Evolutionary conservation across 2,888 invertebrate species (phyloP), one percentile per base, ranked within the genome.

Genomic region (Parasteatoda lunata): DNA sequence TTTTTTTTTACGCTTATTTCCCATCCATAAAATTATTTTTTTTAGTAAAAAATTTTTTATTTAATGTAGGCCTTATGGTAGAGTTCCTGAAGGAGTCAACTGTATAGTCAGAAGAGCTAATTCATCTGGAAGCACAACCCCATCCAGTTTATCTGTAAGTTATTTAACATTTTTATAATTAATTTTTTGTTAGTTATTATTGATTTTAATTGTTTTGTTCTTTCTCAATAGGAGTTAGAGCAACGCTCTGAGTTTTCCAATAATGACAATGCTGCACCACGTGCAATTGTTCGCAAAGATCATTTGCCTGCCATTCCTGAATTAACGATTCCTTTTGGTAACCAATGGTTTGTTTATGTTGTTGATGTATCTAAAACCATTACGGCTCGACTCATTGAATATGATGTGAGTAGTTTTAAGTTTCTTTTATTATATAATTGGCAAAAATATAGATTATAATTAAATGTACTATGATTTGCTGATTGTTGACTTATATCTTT

Each of bases 311-410:
- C 48, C 30, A 69, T 85, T 71, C 79, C 79, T 48, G 65, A 65
- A 66, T 70, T 85, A 54, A 70, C 88, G 5, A 91, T 92, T 0
- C 89, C 93, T 1, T 92, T 93, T 65, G 92, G 93, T 0, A 92
- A 93, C 82, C 92, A 91, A 89, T 94, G 94, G 95, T 93, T 94
- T 90, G 94, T 95, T 6, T 94, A 93, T 89, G 93, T 85, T 95
- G 11, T 94, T 0, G 93, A 93, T 64, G 94, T 94, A 6, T 93
- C 94, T 0, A 92, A 93, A 3, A 94, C 95, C 90, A 93, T 96
- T 78, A 95, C 95, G 94, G 93, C 94, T 3, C 92, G 95, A 81
- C 93, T 96, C 7, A 94, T 95, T 88, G 95, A 94, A 68, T 59
- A 78, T 79, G 65, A 77, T 73, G 88, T 84, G 70, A 84, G 84